phyloP scores from a whole-genome alignment of 2,888 invertebrate species.

The Gymnocheta viridis region DNA sequence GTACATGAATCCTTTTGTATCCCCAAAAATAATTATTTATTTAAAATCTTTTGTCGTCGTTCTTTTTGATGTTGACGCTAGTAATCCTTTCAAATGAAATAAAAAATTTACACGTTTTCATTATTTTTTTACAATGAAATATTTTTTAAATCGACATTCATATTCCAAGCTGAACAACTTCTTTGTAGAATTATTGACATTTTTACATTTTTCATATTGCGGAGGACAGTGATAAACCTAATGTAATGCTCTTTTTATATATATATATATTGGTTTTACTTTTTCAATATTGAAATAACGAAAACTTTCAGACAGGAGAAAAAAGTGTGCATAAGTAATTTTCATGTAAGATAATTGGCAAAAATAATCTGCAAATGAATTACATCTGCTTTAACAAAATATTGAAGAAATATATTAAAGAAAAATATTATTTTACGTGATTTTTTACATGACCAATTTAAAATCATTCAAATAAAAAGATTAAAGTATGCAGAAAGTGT shows the following conservation, averaged over 20 bases:
- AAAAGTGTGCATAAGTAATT: no score
- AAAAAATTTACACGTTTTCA: not conserved
- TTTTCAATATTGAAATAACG: not conserved
- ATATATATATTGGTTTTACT: not conserved
- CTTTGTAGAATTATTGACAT: not conserved
- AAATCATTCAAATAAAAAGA: no score
- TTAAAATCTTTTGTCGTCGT: constrained; percentile 54
- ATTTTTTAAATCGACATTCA: not conserved
- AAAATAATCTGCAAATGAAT: no score
- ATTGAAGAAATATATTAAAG: no score
- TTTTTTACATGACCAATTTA: no score
- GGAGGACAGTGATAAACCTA: constrained; percentile 12
- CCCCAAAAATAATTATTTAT: constrained; percentile 44
- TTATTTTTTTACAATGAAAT: not conserved
- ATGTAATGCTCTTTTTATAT: not conserved
- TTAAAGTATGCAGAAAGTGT: no score
- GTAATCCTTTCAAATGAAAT: not conserved
- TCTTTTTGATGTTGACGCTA: not conserved
- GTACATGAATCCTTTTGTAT: not conserved
- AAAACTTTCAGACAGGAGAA: no score
- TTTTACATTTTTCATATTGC: constrained; percentile 31
- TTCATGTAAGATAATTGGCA: no score
- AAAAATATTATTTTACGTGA: no score
- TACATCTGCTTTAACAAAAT: no score
- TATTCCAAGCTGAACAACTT: not conserved